Conservation (phyloP, 2,797 vertebrate species). For the Borostomias antarcticus region DNA sequence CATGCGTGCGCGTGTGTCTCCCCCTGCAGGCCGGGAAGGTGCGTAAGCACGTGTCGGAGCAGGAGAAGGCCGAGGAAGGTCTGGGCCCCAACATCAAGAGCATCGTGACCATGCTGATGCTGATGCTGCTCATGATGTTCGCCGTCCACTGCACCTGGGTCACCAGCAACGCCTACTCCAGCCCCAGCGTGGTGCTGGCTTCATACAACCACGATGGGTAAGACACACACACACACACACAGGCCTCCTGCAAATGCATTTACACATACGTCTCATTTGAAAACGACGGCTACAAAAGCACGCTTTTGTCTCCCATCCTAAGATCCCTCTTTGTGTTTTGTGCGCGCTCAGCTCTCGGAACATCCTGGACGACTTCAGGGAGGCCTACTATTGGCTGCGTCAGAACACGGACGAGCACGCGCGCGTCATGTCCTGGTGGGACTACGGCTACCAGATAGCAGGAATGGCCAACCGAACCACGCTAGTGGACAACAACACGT, state of each 20-base stretch:
- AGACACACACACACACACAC: conserved; percentile 1
- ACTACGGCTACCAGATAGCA: conserved; percentile 98
- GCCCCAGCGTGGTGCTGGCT: conserved; percentile 94
- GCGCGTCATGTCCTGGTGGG: conserved; percentile 99
- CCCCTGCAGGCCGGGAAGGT: conserved; percentile 93
- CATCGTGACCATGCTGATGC: conserved; percentile 97
- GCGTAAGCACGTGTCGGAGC: conserved; percentile 95
- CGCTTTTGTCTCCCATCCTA: no score
- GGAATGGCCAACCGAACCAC: conserved; percentile 99
- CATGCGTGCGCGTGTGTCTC: conserved; percentile 7
- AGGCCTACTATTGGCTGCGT: conserved; percentile 98
- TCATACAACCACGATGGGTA: conserved; percentile 97
- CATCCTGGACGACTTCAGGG: conserved; percentile 98
- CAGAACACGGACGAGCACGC: conserved; percentile 97
- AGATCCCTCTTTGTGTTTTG: conserved; percentile 36
- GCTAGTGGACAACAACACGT: conserved; percentile 96
- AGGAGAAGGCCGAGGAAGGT: conserved; percentile 96
- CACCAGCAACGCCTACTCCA: conserved; percentile 96
- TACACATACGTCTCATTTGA: no score
- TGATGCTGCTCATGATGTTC: conserved; percentile 99
- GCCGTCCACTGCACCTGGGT: conserved; percentile 99
- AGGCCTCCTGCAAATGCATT: background rate
- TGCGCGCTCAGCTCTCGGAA: conserved; percentile 94
- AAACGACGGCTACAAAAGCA: no score
- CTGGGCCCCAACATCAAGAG: conserved; percentile 97